A percentile compares a stretch with the other conserved stretches of the same genome.
Evolutionary conservation across 2,797 vertebrate genomes (phyloP).

Genomic region (Brotogeris chrysoptera): DNA sequence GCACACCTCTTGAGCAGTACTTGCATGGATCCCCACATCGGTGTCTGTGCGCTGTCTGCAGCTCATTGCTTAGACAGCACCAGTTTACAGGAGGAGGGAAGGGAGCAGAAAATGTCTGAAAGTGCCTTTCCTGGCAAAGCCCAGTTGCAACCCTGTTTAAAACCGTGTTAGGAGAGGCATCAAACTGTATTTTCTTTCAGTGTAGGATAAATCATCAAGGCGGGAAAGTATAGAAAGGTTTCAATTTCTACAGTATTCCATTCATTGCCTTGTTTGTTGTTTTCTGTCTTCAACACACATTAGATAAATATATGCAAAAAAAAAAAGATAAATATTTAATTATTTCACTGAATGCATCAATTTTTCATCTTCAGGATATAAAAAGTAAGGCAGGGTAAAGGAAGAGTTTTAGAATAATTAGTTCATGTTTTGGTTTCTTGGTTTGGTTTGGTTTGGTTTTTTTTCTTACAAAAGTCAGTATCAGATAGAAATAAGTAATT

Average conservation of each 20-base stretch:
- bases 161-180: background rate
- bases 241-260: background rate
- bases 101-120: background rate
- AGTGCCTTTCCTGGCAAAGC: background rate
- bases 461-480: background rate
- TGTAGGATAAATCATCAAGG: background rate
- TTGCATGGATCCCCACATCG: background rate
- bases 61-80: background rate
- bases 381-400: background rate
- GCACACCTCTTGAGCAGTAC: background rate
- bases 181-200: background rate
- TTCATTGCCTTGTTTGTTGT: background rate
- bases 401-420: constrained; percentile 8
- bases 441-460: background rate
- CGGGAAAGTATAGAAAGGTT: background rate
- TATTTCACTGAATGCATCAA: constrained; percentile 15
- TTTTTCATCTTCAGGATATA: background rate
- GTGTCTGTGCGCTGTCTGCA: background rate
- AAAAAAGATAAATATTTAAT: constrained; percentile 31
- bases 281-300: constrained; percentile 2
- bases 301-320: constrained; percentile 9
- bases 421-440: background rate
- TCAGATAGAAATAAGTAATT: constrained; percentile 34
- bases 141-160: background rate
- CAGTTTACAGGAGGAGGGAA: background rate